phyloP scores from a whole-genome alignment of 2,888 invertebrate species.

The Liposcelis brunnea region DNA sequence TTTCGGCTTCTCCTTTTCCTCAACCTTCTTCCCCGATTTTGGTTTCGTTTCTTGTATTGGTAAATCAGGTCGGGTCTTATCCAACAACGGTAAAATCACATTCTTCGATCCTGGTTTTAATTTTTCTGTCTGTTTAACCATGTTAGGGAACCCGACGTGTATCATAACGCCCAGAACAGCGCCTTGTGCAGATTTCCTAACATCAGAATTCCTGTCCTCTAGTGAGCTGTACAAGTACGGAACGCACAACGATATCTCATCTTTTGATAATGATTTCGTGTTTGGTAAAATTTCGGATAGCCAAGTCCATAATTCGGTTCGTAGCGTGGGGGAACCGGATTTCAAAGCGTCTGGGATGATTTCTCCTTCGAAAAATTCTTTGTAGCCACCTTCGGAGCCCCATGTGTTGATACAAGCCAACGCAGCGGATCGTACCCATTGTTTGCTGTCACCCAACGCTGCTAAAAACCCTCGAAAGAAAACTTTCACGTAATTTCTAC shows the following conservation, averaged over 20 bases:
- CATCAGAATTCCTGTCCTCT: constrained; percentile 82
- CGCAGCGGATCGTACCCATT: constrained; percentile 63
- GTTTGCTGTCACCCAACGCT: constrained; percentile 48
- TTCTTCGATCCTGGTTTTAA: constrained; percentile 54
- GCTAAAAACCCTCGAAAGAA: constrained; percentile 70
- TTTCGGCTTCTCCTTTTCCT: constrained; percentile 5
- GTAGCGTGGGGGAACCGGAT: constrained; percentile 63
- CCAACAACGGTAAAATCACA: constrained; percentile 59
- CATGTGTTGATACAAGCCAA: constrained; percentile 71
- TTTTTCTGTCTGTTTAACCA: constrained; percentile 59
- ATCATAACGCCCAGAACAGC: constrained; percentile 85
- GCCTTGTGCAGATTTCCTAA: constrained; percentile 77
- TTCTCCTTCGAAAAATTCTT: constrained; percentile 73
- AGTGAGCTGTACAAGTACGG: constrained; percentile 63
- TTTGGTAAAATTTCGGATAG: constrained; percentile 63
- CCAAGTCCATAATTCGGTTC: constrained; percentile 74
- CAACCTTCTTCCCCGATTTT: constrained; percentile 28
- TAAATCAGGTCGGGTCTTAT: constrained; percentile 68
- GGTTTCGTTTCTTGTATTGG: constrained; percentile 49
- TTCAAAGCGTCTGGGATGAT: constrained; percentile 77
- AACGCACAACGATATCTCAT: constrained; percentile 62
- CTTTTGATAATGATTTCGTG: constrained; percentile 55
- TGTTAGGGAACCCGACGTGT: constrained; percentile 67
- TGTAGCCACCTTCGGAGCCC: constrained; percentile 64
- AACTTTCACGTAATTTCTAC: constrained; percentile 58